Evolutionary conservation across 2,797 vertebrate genomes (phyloP).

Genomic region (Rhinoraja longicauda): DNA sequence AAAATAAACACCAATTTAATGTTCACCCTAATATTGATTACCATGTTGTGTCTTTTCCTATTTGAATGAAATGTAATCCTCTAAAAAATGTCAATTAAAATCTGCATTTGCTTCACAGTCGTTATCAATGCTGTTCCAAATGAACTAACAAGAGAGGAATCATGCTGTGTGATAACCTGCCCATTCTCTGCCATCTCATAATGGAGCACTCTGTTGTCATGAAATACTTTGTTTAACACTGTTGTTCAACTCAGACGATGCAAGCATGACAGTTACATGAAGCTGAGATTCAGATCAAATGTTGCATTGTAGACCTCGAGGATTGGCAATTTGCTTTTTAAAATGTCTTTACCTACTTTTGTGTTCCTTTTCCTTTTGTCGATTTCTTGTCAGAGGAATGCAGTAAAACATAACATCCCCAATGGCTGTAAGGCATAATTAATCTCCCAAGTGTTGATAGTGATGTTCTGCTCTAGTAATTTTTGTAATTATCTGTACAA

Average conservation of each 20-base stretch:
- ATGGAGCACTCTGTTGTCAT: neutral
- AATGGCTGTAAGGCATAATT: neutral
- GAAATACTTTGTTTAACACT: neutral
- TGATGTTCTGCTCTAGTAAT: constrained; percentile 34
- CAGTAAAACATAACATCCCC: neutral
- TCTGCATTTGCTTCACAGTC: neutral
- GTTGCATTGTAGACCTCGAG: neutral
- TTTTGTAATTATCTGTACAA: constrained; percentile 32
- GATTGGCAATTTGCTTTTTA: neutral
- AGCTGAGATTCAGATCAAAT: neutral
- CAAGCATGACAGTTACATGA: neutral
- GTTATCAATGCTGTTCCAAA: neutral
- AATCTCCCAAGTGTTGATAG: constrained; percentile 28
- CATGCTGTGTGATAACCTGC: neutral
- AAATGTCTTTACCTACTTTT: neutral
- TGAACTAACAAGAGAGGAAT: neutral
- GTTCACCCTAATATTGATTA: neutral
- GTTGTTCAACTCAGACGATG: neutral
- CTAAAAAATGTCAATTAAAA: neutral
- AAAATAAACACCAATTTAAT: neutral
- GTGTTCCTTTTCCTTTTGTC: neutral
- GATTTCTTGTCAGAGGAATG: neutral
- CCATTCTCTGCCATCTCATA: neutral
- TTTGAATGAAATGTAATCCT: constrained; percentile 1
- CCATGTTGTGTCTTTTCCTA: neutral